Percentiles rank a stretch among this genome's conserved stretches.
Conservation (phyloP, 2,888 invertebrate genomes). For the Parnassius orleans region DNA sequence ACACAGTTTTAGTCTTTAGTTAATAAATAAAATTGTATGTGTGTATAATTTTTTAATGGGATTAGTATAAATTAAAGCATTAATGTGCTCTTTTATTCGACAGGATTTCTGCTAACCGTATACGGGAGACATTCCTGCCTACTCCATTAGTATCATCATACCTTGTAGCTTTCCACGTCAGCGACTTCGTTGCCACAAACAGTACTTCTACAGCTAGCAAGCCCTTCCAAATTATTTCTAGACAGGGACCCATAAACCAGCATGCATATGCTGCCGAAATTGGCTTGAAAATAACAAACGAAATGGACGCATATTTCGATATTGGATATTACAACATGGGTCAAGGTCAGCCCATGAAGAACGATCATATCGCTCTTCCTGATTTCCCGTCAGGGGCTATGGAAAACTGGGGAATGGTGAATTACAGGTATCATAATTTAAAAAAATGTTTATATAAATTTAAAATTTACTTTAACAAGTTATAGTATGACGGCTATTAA, state of each 20-base stretch:
- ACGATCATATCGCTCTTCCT: conserved; percentile 88
- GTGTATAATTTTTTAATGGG: too few relatives aligned
- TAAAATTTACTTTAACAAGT: too few relatives aligned
- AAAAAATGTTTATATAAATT: neutral
- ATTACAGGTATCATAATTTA: conserved; percentile 80
- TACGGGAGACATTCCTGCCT: conserved; percentile 71
- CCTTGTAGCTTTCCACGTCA: conserved; percentile 91
- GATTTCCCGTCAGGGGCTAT: conserved; percentile 90
- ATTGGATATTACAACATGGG: conserved; percentile 79
- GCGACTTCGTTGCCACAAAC: conserved; percentile 81
- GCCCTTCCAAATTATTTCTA: conserved; percentile 66
- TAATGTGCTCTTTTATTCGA: conserved; percentile 16
- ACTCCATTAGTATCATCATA: conserved; percentile 90
- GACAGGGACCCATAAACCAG: conserved; percentile 57
- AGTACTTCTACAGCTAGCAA: conserved; percentile 44
- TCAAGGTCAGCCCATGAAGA: conserved; percentile 67
- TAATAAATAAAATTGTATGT: too few relatives aligned
- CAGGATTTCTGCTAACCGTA: conserved; percentile 44
- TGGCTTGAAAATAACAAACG: conserved; percentile 68
- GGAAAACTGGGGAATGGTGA: conserved; percentile 93
- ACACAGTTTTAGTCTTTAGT: too few relatives aligned
- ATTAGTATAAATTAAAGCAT: too few relatives aligned
- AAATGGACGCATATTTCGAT: conserved; percentile 81
- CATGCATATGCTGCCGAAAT: conserved; percentile 71
- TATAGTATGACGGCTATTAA: too few relatives aligned